Evolutionary conservation across 2,888 invertebrate species (phyloP).

Genomic region (Anthophora plumipes): DNA sequence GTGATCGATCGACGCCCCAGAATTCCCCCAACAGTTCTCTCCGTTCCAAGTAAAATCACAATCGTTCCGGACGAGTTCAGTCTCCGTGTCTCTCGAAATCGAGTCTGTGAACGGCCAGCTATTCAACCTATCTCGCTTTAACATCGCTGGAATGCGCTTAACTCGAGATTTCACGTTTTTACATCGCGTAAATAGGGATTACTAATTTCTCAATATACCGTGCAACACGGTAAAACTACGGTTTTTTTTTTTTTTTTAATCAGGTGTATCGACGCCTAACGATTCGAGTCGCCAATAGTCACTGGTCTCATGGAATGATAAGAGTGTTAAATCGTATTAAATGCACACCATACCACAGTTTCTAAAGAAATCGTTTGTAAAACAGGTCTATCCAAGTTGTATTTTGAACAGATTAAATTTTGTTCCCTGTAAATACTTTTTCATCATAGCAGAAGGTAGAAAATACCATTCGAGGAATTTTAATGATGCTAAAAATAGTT

Average conservation of each 20-base stretch:
- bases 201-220: conserved; percentile 27
- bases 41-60: conserved; percentile 19
- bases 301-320: neutral
- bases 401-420: neutral
- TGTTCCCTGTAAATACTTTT: too few species aligned
- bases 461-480: too few species aligned
- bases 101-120: neutral
- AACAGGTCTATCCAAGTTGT: neutral
- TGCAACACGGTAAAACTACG: neutral
- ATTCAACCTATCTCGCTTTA: neutral
- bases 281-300: neutral
- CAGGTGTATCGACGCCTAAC: neutral
- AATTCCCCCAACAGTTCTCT: conserved; percentile 33
- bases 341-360: neutral
- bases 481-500: too few species aligned
- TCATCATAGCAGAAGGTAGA: too few species aligned
- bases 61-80: conserved; percentile 19
- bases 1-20: conserved; percentile 38
- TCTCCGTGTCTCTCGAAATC: conserved; percentile 36
- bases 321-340: conserved; percentile 10
- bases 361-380: neutral
- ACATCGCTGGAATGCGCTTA: conserved; percentile 22
- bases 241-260: neutral
- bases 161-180: conserved; percentile 33
- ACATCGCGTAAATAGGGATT: neutral